Conservation (phyloP, 2,113 vertebrate species). For the Diadophis punctatus region DNA sequence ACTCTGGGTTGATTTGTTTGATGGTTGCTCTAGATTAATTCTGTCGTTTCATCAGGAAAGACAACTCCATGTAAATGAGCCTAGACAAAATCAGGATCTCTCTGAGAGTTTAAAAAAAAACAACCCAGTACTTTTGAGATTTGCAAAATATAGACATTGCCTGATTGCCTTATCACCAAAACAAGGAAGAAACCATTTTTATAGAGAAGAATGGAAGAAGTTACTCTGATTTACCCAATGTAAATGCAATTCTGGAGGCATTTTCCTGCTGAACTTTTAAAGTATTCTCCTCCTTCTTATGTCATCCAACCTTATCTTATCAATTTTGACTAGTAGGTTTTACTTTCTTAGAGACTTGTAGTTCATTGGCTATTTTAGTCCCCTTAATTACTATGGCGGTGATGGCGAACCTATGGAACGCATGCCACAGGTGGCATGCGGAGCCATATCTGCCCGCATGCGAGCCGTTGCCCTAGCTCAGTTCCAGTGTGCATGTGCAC, state of each 20-base stretch:
- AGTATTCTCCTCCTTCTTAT: background rate
- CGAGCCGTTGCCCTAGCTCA: no score
- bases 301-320: background rate
- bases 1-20: background rate
- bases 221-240: background rate
- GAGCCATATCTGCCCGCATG: no score
- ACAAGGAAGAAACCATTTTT: background rate
- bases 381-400: background rate
- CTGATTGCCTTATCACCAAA: background rate
- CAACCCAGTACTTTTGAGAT: background rate
- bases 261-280: background rate
- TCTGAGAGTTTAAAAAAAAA: background rate
- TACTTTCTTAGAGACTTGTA: background rate
- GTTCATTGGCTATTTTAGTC: background rate
- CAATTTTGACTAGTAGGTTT: background rate
- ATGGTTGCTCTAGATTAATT: background rate
- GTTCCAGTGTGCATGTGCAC: no score
- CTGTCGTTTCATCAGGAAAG: background rate
- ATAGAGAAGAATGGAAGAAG: background rate
- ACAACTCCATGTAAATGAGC: background rate
- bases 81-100: background rate
- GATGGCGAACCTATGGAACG: no score
- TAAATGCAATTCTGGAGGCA: background rate
- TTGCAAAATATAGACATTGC: background rate
- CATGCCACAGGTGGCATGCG: no score